A percentile compares a stretch with the other conserved stretches of the same genome.
phyloP scores from a whole-genome alignment of 2,113 vertebrate genomes.

The Heteronetta atricapilla region DNA sequence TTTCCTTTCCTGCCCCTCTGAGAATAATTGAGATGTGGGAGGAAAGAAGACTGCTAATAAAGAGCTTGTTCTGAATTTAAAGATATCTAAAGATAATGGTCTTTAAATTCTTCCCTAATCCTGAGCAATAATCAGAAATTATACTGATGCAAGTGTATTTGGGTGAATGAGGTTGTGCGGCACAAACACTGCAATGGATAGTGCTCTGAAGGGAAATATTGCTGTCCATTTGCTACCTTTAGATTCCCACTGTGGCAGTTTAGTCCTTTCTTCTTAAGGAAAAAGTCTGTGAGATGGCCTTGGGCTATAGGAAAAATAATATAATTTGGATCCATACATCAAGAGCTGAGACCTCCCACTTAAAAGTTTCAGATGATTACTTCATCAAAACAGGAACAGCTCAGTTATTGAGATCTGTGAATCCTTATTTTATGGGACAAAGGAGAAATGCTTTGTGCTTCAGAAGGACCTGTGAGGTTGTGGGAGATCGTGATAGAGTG shows the following conservation, averaged over 20 bases:
- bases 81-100: not conserved
- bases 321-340: not conserved
- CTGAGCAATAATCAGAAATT: not conserved
- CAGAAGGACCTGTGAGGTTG: not conserved
- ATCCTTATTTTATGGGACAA: not conserved
- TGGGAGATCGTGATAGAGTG: not conserved
- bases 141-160: not conserved
- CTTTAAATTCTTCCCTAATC: not conserved
- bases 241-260: not conserved
- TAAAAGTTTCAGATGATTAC: not conserved
- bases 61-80: not conserved
- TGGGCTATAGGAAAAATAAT: not conserved
- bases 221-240: not conserved
- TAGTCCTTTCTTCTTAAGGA: not conserved
- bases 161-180: not conserved
- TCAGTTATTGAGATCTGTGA: not conserved
- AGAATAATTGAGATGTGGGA: not conserved
- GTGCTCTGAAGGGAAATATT: not conserved
- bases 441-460: not conserved
- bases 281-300: not conserved
- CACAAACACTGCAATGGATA: not conserved
- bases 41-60: not conserved
- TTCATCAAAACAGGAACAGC: not conserved
- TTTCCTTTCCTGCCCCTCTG: not conserved
- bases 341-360: not conserved